Base-by-base conservation (phyloP, 2,113 vertebrate species). In the Strigops habroptila region DNA sequence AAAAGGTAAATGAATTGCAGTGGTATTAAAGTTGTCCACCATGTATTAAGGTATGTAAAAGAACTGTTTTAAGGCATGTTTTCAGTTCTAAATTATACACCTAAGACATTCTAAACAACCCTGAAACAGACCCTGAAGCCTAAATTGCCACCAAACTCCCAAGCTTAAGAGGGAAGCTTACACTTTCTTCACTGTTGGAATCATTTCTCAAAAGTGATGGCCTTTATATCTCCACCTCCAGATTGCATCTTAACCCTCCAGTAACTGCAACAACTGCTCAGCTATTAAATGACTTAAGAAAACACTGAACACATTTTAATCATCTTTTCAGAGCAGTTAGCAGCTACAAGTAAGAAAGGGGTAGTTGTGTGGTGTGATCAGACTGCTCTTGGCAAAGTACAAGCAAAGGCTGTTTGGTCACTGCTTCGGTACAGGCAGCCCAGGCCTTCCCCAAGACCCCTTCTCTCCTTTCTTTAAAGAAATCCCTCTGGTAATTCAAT, bases 401-500 rank as follows among this genome's bases (percentile, higher is more conserved):
- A 91, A 85, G 53, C 25, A 67, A 80, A 82, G 68, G 23, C 33
- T 88, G 27, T 70, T 73, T 25, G 68, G 64, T 77, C 79, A 88
- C 30, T 7, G 23, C 60, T 88, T 82, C 0, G 0, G 60, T 49
- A 67, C 12, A 21, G 64, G 64, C 51, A 83, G 68, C 18, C 21
- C 41, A 53, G 30, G 73, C 33, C n/a, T n/a, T 67, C 43, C 49
- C 14, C n/a, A 62, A 27, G 31, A 51, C 49, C 41, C 19, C 33
- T 57, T 51, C 70, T 90, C 59, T 57, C 53, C 46, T 86, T 89
- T 92, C 89, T 90, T 88, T 48, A 80, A 51, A 70, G 43, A 86
- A 94, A 96, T 88, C 60, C 60, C 64, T 75, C 83, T 86, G 60
- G 96, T 90, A 94, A 97, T 91, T 94, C 69, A 94, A 96, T 75